A percentile compares a stretch with the other conserved stretches of the same genome.
Evolutionary conservation across 2,113 vertebrate species (phyloP).

Genomic region (Oreotrochilus melanogaster): DNA sequence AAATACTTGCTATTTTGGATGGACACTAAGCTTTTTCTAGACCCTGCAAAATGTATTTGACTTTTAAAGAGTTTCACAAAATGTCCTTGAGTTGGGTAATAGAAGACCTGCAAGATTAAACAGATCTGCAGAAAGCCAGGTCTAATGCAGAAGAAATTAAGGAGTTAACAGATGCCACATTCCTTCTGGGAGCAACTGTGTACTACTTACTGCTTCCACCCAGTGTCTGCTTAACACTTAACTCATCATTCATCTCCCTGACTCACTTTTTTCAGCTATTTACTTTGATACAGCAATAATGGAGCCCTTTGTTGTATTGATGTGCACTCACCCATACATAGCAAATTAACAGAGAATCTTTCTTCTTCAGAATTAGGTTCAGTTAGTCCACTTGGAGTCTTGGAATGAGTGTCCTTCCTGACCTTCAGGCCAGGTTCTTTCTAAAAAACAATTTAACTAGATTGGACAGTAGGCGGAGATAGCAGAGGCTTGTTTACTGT

Average conservation of each 20-base stretch:
- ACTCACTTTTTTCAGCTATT: conserved; percentile 72
- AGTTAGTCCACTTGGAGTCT: conserved; percentile 75
- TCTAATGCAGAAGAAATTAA: neutral
- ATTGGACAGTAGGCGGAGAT: conserved; percentile 37
- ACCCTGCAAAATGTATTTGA: neutral
- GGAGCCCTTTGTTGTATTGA: conserved; percentile 77
- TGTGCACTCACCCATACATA: conserved; percentile 66
- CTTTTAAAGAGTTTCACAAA: neutral
- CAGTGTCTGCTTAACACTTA: conserved; percentile 41
- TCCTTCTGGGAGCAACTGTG: conserved; percentile 11
- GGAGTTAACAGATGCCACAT: conserved; percentile 2
- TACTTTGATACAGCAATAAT: conserved; percentile 81
- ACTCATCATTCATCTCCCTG: conserved; percentile 61
- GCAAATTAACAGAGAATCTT: conserved; percentile 76
- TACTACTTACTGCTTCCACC: conserved; percentile 22
- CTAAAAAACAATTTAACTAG: conserved; percentile 68
- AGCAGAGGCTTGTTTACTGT: neutral
- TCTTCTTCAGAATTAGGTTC: conserved; percentile 74
- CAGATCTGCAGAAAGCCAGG: neutral
- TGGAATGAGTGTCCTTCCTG: conserved; percentile 76
- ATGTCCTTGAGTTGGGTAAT: neutral
- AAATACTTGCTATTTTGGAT: neutral
- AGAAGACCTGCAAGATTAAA: neutral
- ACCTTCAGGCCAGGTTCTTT: conserved; percentile 75
- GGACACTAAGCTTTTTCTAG: neutral